Conservation (phyloP, 2,113 vertebrate species). For the Morone saxatilis region DNA sequence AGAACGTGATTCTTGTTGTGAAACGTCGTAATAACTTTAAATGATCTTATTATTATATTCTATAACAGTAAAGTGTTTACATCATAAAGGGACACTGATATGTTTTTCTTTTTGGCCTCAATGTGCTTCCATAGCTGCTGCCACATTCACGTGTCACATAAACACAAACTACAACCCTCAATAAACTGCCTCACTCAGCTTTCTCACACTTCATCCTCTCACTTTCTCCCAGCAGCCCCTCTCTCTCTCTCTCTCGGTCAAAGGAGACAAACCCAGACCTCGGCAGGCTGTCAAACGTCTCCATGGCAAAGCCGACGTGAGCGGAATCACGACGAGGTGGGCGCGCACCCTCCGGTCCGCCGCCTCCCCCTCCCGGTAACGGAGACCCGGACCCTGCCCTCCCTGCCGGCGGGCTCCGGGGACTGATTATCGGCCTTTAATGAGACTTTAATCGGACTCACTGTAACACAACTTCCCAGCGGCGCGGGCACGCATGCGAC, state of each 20-base stretch:
- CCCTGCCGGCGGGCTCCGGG: too few species aligned
- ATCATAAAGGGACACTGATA: too few species aligned
- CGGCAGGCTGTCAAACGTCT: constrained; percentile 73
- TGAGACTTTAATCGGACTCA: neutral
- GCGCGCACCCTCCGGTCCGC: constrained; percentile 27
- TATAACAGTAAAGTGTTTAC: too few species aligned
- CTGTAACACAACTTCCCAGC: constrained; percentile 1
- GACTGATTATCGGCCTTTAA: too few species aligned
- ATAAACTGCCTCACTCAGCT: neutral
- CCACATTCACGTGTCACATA: too few species aligned
- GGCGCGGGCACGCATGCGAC: neutral
- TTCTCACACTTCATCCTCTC: neutral
- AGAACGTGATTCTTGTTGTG: too few species aligned
- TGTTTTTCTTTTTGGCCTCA: too few species aligned
- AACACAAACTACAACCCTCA: neutral
- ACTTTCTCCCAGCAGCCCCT: neutral
- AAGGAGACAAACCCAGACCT: constrained; percentile 53
- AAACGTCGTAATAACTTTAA: too few species aligned
- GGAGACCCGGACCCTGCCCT: too few species aligned
- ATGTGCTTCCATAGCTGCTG: too few species aligned
- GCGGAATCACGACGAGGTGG: constrained; percentile 58
- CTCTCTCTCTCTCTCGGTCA: constrained; percentile 43
- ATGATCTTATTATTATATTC: too few species aligned
- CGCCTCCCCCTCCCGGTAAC: too few species aligned
- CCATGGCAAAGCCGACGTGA: constrained; percentile 75